A percentile compares a stretch with the other conserved stretches of the same genome.
phyloP scores from a whole-genome alignment of 1,140 invertebrate species.

The Anastrepha ludens region DNA sequence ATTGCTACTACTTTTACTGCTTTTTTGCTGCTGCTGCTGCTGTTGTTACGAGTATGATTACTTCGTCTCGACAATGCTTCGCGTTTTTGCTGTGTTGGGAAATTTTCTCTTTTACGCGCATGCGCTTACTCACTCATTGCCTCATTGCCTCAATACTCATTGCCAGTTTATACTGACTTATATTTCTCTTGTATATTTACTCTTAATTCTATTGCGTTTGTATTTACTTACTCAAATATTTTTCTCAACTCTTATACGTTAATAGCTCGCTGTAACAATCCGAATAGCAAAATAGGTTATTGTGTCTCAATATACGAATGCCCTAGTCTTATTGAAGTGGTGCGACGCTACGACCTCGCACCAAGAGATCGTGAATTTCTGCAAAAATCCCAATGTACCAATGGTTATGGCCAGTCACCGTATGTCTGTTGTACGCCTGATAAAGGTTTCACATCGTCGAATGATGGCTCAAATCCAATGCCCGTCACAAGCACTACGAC shows the following conservation, averaged over 20 bases:
- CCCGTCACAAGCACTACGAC: constrained; percentile 43
- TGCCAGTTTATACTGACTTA: background rate
- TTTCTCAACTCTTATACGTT: constrained; percentile 22
- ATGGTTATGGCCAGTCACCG: constrained; percentile 63
- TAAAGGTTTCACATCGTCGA: constrained; percentile 48
- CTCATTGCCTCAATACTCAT: background rate
- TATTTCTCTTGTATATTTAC: background rate
- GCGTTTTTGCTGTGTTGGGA: background rate
- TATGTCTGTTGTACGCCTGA: constrained; percentile 68
- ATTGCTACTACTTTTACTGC: too few relatives aligned
- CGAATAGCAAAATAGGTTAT: constrained; percentile 62
- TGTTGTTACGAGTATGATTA: background rate
- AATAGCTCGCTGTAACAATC: constrained; percentile 63
- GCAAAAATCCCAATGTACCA: constrained; percentile 61
- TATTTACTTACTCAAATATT: background rate
- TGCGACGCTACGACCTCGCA: constrained; percentile 56
- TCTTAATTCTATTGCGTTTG: background rate
- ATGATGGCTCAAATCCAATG: constrained; percentile 2
- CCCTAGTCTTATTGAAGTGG: constrained; percentile 59
- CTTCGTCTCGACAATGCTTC: background rate
- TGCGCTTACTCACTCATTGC: background rate
- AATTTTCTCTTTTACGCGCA: constrained; percentile 20
- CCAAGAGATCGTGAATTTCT: constrained; percentile 62
- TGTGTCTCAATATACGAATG: constrained; percentile 70
- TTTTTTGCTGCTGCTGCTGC: background rate